Evolutionary conservation across 1,140 invertebrate species (phyloP).

Genomic region (Ostrea denselamellosa): DNA sequence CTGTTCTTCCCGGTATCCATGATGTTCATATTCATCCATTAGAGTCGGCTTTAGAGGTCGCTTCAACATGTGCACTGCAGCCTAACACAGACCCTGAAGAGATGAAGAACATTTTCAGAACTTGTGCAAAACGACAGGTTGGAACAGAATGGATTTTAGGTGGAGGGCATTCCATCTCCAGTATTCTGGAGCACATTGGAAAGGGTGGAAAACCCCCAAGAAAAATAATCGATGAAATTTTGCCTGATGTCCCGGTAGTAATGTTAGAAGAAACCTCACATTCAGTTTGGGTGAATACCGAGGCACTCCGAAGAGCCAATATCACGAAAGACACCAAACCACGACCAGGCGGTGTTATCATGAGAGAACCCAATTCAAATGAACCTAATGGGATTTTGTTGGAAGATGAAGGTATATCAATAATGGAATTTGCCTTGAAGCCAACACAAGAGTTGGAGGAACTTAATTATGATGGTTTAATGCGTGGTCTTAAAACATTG

Average conservation of each 20-base stretch:
- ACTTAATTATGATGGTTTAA: slow-evolving; percentile 49
- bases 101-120: background rate
- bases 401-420: slow-evolving; percentile 53
- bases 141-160: slow-evolving; percentile 57
- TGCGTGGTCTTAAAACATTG: slow-evolving; percentile 48
- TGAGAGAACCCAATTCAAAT: slow-evolving; percentile 43
- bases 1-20: background rate
- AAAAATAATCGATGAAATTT: slow-evolving; percentile 46
- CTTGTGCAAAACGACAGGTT: slow-evolving; percentile 42
- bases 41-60: background rate
- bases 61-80: background rate
- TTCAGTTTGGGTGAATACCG: slow-evolving; percentile 58
- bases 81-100: background rate
- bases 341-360: slow-evolving; percentile 52
- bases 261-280: slow-evolving; percentile 59
- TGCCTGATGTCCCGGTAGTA: slow-evolving; percentile 44
- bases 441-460: slow-evolving; percentile 34
- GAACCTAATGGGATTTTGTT: slow-evolving; percentile 59
- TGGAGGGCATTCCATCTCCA: slow-evolving; percentile 49
- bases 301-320: slow-evolving; percentile 45
- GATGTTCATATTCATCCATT: slow-evolving; percentile 7
- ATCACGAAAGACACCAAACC: slow-evolving; percentile 31
- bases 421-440: slow-evolving; percentile 53
- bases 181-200: slow-evolving; percentile 47
- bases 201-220: slow-evolving; percentile 44